A percentile compares a stretch with the other conserved stretches of the same genome.
These are phyloP conservation scores for Mylabris phalerata DNA, from an alignment of 1,140 invertebrate genomes.

Conservation along the genomic window DNA sequence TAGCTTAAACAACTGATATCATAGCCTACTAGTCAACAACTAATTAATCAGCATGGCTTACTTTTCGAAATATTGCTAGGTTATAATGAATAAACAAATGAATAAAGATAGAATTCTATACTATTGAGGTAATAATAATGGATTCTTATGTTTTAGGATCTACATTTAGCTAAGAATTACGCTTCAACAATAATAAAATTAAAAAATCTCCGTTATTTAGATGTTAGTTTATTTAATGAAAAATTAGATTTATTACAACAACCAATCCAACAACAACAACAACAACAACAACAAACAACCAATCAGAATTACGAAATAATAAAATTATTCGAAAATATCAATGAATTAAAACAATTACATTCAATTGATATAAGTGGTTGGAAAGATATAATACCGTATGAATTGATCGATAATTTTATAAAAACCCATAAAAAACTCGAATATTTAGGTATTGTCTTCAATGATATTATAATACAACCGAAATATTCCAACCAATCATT, in stretches of 20 bases:
- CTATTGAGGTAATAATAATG: too few species aligned
- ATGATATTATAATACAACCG: conserved; percentile 30
- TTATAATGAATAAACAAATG: too few species aligned
- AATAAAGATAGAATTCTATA: too few species aligned
- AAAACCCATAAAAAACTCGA: conserved; percentile 30
- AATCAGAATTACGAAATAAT: conserved; percentile 21
- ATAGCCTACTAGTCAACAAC: too few species aligned
- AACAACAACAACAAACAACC: neutral
- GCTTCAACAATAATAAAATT: conserved; percentile 54
- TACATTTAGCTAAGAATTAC: conserved; percentile 40
- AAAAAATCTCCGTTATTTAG: conserved; percentile 46
- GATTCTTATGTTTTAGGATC: conserved; percentile 14
- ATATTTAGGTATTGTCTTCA: conserved; percentile 37
- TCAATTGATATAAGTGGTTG: conserved; percentile 68
- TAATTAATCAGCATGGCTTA: too few species aligned
- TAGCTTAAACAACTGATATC: too few species aligned
- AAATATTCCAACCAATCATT: conserved; percentile 23
- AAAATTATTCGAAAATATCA: conserved; percentile 47
- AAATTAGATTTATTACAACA: conserved; percentile 37
- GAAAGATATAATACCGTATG: conserved; percentile 28
- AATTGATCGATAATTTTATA: conserved; percentile 27
- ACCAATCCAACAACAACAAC: conserved; percentile 22
- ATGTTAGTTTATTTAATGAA: conserved; percentile 35
- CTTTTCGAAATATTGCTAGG: too few species aligned
- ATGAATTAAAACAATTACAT: conserved; percentile 51